These are phyloP conservation scores for Hippasteria phrygiana DNA, from an alignment of 53 echinoderm and acorn worm species.

Conservation along the genomic window DNA sequence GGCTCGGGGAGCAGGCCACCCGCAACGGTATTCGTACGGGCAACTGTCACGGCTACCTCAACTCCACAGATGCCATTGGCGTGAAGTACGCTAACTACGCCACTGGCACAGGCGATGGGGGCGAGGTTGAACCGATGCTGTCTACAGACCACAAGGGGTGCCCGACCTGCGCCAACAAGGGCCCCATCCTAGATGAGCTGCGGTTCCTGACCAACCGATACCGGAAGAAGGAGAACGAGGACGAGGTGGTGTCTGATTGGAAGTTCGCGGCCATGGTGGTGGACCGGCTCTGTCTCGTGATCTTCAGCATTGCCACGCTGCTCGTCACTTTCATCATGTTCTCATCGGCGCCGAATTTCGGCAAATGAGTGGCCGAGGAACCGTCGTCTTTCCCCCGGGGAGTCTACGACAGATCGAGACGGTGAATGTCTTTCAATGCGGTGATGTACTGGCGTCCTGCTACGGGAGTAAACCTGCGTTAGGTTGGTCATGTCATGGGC, in stretches of 20 bases:
- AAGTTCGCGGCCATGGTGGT: slow-evolving; percentile 94
- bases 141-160: slow-evolving; percentile 14
- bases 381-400: not conserved
- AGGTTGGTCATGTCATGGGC: too few species aligned
- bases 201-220: slow-evolving; percentile 82
- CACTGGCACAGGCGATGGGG: slow-evolving; percentile 64
- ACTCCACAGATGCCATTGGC: slow-evolving; percentile 91
- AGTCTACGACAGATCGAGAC: not conserved
- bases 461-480: not conserved
- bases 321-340: slow-evolving; percentile 78
- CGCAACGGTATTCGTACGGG: slow-evolving; percentile 71
- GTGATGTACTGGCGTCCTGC: not conserved
- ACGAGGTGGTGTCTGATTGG: slow-evolving; percentile 87
- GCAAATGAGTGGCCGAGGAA: slow-evolving; percentile 15
- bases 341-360: slow-evolving; percentile 59
- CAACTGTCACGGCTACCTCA: slow-evolving; percentile 81
- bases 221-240: slow-evolving; percentile 82
- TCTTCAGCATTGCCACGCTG: slow-evolving; percentile 78
- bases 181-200: slow-evolving; percentile 80
- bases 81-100: slow-evolving; percentile 96
- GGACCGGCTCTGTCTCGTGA: slow-evolving; percentile 78
- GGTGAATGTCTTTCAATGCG: slow-evolving; percentile 25
- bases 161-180: slow-evolving; percentile 21
- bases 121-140: slow-evolving; percentile 46
- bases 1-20: slow-evolving; percentile 37